These are phyloP conservation scores for Trichogramma pretiosum DNA, from an alignment of 1,140 invertebrate genomes.

Conservation along the genomic window DNA sequence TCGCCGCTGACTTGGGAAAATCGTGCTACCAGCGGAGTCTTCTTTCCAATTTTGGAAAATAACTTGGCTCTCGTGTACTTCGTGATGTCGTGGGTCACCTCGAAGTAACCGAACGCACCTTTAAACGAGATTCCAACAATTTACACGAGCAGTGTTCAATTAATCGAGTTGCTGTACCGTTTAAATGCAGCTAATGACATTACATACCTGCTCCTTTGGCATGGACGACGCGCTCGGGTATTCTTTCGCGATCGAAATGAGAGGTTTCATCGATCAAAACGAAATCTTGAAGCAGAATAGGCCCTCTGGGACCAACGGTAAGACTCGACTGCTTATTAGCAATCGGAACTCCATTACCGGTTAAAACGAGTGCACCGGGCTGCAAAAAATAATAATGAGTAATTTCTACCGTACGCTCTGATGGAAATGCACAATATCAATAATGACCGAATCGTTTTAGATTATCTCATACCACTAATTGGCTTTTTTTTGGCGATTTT, in stretches of 20 bases:
- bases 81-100: conserved; percentile 85
- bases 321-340: conserved; percentile 67
- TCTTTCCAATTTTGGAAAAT: conserved; percentile 76
- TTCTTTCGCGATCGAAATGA: conserved; percentile 85
- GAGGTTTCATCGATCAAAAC: conserved; percentile 80
- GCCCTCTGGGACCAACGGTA: conserved; percentile 84
- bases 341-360: conserved; percentile 70
- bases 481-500: too few species aligned
- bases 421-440: too few species aligned
- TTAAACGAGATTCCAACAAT: conserved; percentile 19
- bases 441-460: too few species aligned
- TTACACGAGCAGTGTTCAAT: not conserved
- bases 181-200: not conserved
- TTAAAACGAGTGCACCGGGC: conserved; percentile 48
- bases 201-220: conserved; percentile 81
- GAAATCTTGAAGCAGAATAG: conserved; percentile 79
- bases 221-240: conserved; percentile 95
- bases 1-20: conserved; percentile 88
- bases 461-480: too few species aligned
- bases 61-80: conserved; percentile 76
- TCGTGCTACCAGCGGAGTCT: conserved; percentile 69
- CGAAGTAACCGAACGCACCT: conserved; percentile 95
- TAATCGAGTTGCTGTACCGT: not conserved
- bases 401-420: too few species aligned
- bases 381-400: too few species aligned